A percentile compares a stretch with the other conserved stretches of the same genome.
Evolutionary conservation across 2,113 vertebrate species (phyloP).

Genomic region (Eulacestoma nigropectus): DNA sequence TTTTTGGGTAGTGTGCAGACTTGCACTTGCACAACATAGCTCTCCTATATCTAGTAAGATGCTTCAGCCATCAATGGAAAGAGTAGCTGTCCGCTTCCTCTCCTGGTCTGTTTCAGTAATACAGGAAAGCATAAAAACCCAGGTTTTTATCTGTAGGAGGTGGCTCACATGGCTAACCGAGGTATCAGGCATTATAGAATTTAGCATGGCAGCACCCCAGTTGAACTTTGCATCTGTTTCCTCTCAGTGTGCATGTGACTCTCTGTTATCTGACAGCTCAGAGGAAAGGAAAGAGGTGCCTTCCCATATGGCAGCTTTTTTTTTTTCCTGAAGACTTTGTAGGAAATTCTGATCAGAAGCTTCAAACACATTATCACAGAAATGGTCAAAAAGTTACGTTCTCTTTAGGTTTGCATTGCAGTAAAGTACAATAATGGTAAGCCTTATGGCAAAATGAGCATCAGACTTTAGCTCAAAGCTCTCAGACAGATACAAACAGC

Average conservation of each 20-base stretch:
- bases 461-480: not conserved
- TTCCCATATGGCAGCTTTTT: not conserved
- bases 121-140: not conserved
- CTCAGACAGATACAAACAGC: not conserved
- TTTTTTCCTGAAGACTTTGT: not conserved
- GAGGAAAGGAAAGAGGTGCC: not conserved
- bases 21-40: not conserved
- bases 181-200: not conserved
- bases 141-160: not conserved
- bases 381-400: not conserved
- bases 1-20: not conserved
- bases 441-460: not conserved
- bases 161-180: not conserved
- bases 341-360: not conserved
- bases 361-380: not conserved
- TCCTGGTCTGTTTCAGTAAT: not conserved
- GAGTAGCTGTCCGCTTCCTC: not conserved
- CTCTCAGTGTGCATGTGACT: not conserved
- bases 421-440: not conserved
- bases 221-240: not conserved
- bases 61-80: not conserved
- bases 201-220: not conserved
- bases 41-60: not conserved
- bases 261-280: not conserved
- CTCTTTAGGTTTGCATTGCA: not conserved